Evolutionary conservation across 2,113 vertebrate species (phyloP), one percentile per base, ranked within the genome.

Genomic region (Tyrannus savana): DNA sequence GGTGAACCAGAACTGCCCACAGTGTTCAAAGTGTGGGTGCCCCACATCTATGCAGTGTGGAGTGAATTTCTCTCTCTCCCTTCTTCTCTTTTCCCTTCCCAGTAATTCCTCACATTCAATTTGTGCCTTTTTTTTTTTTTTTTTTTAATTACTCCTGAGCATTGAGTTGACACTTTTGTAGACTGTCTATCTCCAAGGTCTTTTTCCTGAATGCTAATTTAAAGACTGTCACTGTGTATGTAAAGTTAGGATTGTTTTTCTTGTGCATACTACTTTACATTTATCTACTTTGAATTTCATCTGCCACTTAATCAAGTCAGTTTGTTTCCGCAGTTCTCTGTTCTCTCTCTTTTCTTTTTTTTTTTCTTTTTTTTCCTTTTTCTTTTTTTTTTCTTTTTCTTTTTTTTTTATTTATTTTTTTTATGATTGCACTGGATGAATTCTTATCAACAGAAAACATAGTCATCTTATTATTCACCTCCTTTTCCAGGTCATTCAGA

Each of bases 391-490:
- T 37, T 39, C 9, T 22, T 7, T 37, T 37, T 37, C 35, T 7
- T 50, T 39, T 30, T 18, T 55, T 62, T 35, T 15, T 15, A 16
- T 6, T 25, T 37, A 37, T 37, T 37, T 37, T 67, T 21, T 68
- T 17, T 8, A 23, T 77, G 22, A 86, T 93, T 87, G 30, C 41
- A 37, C 0, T 1, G 72, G 67, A 46, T 52, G 69, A 78, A 59
- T 78, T 86, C 79, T 93, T 94, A 91, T 91, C 90, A 83, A 68
- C 77, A 60, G 60, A 74, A 95, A 91, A 94, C 81, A 72, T 47
- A 81, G 31, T 19, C 44, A 44, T 82, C 58, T 94, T 33, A 35
- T 44, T 67, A 75, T 52, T 94, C 53, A 64, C 23, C 37, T 89
- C 27, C 47, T 87, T 84, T 87, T 31, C 44, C 41, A 78, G 74